Evolutionary conservation across 1,140 invertebrate genomes (phyloP).

Genomic region (Vollenhovia emeryi): DNA sequence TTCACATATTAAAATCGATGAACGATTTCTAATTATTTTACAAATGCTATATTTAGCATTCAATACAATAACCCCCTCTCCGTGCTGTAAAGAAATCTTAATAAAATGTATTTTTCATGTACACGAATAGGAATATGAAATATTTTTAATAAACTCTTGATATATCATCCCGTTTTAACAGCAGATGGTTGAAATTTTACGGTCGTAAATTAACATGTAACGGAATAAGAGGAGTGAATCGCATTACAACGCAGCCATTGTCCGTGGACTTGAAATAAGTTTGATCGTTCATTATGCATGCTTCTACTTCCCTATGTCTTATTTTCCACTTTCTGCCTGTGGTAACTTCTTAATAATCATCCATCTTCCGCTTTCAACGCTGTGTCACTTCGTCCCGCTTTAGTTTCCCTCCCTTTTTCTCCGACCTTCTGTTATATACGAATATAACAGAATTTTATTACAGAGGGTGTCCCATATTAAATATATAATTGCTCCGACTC

Average conservation of each 20-base stretch:
- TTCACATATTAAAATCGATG: too few species aligned
- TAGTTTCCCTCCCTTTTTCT: neutral
- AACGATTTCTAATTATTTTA: too few species aligned
- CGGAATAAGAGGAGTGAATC: conserved; percentile 37
- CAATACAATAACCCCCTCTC: too few species aligned
- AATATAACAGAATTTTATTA: conserved; percentile 35
- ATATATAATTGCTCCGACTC: conserved; percentile 12
- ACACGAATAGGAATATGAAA: neutral
- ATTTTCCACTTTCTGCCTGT: conserved; percentile 49
- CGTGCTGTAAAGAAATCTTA: too few species aligned
- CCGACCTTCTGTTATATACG: conserved; percentile 19
- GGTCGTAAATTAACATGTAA: conserved; percentile 16
- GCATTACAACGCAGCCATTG: conserved; percentile 40
- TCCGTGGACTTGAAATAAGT: conserved; percentile 54
- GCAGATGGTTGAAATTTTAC: neutral
- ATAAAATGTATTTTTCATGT: neutral
- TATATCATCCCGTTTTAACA: neutral
- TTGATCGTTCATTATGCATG: conserved; percentile 55
- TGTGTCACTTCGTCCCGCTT: conserved; percentile 18
- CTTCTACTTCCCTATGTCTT: conserved; percentile 47
- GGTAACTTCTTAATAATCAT: conserved; percentile 60
- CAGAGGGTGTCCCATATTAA: neutral
- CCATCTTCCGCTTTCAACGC: conserved; percentile 53
- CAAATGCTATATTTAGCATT: too few species aligned
- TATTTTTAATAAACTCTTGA: neutral